phyloP scores from a whole-genome alignment of 2,797 vertebrate species.

The Petrocephalus schoutedeni region DNA sequence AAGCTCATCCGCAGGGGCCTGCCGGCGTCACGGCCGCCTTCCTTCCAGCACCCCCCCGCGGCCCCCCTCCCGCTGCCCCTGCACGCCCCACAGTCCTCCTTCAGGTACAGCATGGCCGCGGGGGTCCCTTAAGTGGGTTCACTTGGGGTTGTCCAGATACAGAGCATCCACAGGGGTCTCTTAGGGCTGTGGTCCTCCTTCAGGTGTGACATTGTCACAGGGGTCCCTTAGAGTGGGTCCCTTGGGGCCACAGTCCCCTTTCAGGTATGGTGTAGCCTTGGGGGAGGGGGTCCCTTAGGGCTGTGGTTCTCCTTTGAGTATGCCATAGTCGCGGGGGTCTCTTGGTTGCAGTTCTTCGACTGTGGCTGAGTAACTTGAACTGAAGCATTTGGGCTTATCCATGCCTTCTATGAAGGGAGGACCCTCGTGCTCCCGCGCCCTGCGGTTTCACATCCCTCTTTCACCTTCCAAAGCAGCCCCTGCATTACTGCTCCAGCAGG shows the following conservation, averaged over 20 bases:
- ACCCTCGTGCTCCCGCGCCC: background rate
- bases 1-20: conserved; percentile 82
- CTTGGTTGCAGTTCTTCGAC: too few species aligned
- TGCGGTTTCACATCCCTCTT: background rate
- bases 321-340: background rate
- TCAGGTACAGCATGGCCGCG: conserved; percentile 69
- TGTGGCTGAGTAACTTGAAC: background rate
- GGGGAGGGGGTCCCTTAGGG: background rate
- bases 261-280: background rate
- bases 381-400: background rate
- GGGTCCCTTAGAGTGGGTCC: background rate
- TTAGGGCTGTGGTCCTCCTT: background rate
- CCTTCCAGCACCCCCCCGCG: conserved; percentile 65
- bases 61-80: conserved; percentile 48
- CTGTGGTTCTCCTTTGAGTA: background rate
- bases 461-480: background rate
- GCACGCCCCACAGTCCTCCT: conserved; percentile 70
- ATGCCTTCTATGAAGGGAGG: background rate
- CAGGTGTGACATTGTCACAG: background rate
- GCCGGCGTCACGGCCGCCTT: conserved; percentile 53
- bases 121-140: background rate
- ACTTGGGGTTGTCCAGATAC: background rate
- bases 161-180: background rate
- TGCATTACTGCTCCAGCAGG: background rate
- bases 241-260: background rate